These are phyloP conservation scores for Brachionus rubens DNA, from an alignment of 1,140 invertebrate genomes.

Conservation along the genomic window DNA sequence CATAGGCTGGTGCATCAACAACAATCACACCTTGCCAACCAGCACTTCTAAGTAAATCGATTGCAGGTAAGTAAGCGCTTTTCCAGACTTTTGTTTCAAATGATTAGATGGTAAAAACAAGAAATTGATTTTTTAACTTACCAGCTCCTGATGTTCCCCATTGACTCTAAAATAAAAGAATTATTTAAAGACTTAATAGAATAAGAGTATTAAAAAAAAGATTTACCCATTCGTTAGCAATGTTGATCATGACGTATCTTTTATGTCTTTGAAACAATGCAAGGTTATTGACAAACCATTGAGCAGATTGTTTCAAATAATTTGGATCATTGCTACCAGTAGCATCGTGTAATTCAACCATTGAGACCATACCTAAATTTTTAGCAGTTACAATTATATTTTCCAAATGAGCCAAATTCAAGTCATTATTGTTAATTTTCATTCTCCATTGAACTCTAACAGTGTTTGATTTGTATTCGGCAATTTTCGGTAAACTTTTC, in stretches of 20 bases:
- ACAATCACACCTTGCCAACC: slow-evolving; percentile 29
- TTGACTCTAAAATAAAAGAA: neutral
- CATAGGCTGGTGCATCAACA: slow-evolving; percentile 27
- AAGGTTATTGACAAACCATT: slow-evolving; percentile 12
- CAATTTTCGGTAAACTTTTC: neutral
- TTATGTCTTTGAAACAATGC: slow-evolving; percentile 16
- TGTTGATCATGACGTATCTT: slow-evolving; percentile 17
- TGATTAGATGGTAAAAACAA: neutral
- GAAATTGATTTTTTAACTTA: neutral
- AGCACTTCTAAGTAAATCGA: slow-evolving; percentile 20
- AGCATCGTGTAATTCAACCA: slow-evolving; percentile 15
- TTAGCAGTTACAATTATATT: slow-evolving; percentile 24
- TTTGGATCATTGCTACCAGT: slow-evolving; percentile 20
- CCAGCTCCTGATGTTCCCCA: slow-evolving; percentile 23
- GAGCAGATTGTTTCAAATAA: slow-evolving; percentile 4
- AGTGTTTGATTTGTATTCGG: slow-evolving; percentile 33
- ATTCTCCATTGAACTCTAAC: slow-evolving; percentile 42
- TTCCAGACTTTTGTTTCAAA: slow-evolving; percentile 18
- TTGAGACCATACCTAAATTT: neutral
- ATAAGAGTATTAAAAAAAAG: neutral
- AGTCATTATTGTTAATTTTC: slow-evolving; percentile 16
- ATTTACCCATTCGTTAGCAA: slow-evolving; percentile 35
- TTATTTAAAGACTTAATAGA: neutral
- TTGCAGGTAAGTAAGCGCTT: slow-evolving; percentile 15
- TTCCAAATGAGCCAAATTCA: slow-evolving; percentile 10